These are phyloP conservation scores for Hippocampus kuda DNA, from an alignment of 2,797 vertebrate genomes.

Conservation along the genomic window DNA sequence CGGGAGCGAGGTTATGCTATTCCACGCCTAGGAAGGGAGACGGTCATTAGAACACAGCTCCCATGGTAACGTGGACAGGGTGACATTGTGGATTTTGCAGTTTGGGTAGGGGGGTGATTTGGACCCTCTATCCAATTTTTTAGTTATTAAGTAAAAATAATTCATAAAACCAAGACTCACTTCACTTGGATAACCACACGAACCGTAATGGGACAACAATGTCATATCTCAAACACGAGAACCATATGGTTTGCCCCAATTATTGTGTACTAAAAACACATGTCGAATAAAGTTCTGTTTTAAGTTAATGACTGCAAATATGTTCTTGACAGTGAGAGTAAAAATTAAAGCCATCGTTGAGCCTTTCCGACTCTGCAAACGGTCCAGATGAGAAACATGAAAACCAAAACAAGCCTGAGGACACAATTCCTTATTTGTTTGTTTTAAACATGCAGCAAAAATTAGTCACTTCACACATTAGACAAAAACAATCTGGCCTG, in stretches of 20 bases:
- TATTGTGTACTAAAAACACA: not conserved
- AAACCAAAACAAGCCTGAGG: not conserved
- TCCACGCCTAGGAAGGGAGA: slow-evolving; percentile 69
- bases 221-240: not conserved
- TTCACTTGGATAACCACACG: not conserved
- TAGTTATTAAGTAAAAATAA: not conserved
- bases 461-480: not conserved
- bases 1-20: slow-evolving; percentile 41
- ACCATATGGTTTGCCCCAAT: not conserved
- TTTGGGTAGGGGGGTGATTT: not conserved
- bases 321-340: not conserved
- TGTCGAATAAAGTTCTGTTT: not conserved
- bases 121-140: not conserved
- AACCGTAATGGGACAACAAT: not conserved
- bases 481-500: not conserved
- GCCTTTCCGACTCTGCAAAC: not conserved
- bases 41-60: slow-evolving; percentile 55
- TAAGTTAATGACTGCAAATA: not conserved
- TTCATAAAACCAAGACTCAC: not conserved
- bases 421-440: not conserved
- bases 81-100: not conserved
- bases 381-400: not conserved
- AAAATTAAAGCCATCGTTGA: not conserved
- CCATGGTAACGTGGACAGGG: slow-evolving; percentile 64
- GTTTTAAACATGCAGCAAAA: not conserved